Percentiles rank a stretch among this genome's conserved stretches.
These are phyloP conservation scores for Silvanus unidentatus DNA, from an alignment of 2,888 invertebrate species.

Conservation along the genomic window DNA sequence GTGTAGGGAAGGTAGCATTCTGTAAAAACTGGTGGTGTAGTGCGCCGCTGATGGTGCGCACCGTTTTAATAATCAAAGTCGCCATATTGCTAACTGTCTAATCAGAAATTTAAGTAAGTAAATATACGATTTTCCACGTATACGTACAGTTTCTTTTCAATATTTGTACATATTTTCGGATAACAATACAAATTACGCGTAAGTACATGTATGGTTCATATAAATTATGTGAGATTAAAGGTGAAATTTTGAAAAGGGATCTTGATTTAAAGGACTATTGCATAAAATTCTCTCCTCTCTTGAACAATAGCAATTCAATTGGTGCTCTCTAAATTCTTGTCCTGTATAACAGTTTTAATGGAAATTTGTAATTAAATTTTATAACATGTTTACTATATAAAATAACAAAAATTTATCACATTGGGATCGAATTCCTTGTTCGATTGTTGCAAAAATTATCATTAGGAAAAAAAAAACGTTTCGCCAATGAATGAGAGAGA, in stretches of 20 bases:
- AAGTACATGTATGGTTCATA: constrained; percentile 28
- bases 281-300: constrained; percentile 36
- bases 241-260: too few relatives aligned
- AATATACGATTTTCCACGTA: constrained; percentile 38
- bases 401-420: too few relatives aligned
- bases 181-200: constrained; percentile 28
- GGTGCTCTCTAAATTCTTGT: too few relatives aligned
- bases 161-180: constrained; percentile 18
- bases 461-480: too few relatives aligned
- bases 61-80: constrained; percentile 39
- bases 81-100: constrained; percentile 49
- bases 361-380: too few relatives aligned
- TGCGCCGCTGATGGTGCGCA: constrained; percentile 34
- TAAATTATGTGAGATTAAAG: neutral
- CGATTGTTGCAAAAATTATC: too few relatives aligned
- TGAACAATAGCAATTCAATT: too few relatives aligned
- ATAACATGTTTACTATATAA: too few relatives aligned
- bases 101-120: constrained; percentile 48
- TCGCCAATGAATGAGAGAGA: too few relatives aligned
- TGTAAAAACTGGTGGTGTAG: constrained; percentile 16
- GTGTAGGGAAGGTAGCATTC: constrained; percentile 15
- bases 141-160: constrained; percentile 21
- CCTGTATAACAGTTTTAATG: too few relatives aligned
- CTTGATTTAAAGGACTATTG: constrained; percentile 26
- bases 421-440: too few relatives aligned